Evolutionary conservation across 2,113 vertebrate species (phyloP), one percentile per base, ranked within the genome.

Genomic region (Salvelinus namaycush): DNA sequence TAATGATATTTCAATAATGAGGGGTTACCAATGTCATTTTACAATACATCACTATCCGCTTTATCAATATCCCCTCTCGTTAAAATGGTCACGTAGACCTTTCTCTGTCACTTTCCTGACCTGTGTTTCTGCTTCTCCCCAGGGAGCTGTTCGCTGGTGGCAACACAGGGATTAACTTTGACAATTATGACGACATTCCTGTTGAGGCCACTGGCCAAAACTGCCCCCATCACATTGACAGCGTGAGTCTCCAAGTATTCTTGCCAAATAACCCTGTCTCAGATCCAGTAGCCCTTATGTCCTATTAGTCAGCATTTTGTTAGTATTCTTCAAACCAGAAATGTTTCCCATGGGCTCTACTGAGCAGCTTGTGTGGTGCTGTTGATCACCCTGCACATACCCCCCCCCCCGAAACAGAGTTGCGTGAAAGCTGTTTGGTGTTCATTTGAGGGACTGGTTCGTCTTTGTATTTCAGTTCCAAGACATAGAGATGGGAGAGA

Each of bases 131-230:
- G 4, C 54, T 66, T 3, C 20, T 31, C 18, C 14, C 86, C 54
- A 99, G 97, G 75, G 97, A 99, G 83, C 91, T 99, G 16, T 99
- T 99, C 86, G 93, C 97, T 77, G 96, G 91, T 90, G 94, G 97
- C 76, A 99, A 99, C 91, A 99, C 97, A 66, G 97, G 97, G 84
- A 99, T 99, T 88, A 99, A 99, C 85, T 99, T 99, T 93, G 97
- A 99, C 90, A 99, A 99, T 77, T 99, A 99, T 0, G 97, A 99
- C 74, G 97, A 98, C 93, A 99, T 99, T 95, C 97, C 97, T 54
- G 97, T 99, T 80, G 97, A 99, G 84, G 97, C 97, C 89, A 99
- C 97, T 70, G 97, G 97, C 81, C 94, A 93, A 76, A 96, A 97
- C 87, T 96, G 94, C 80, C 97, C 97, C 88, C 96, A 94, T 24